A percentile compares a stretch with the other conserved stretches of the same genome.
These are phyloP conservation scores for Mesorhabditis spiculigera DNA, from an alignment of 2,888 invertebrate genomes.

Conservation along the genomic window DNA sequence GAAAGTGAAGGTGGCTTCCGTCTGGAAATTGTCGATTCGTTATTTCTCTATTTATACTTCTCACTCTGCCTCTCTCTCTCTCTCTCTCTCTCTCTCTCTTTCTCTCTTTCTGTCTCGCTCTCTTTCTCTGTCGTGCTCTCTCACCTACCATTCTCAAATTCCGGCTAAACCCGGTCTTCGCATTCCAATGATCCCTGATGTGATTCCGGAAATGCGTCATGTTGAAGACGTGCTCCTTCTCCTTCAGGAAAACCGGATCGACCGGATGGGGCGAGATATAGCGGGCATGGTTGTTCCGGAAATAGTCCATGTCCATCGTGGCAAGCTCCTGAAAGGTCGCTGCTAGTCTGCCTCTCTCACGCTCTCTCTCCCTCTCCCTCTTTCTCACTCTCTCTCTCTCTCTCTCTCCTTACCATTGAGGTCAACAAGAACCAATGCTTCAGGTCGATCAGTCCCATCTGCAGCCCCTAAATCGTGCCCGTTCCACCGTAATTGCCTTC, in stretches of 20 bases:
- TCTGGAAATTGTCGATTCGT: too few relatives aligned
- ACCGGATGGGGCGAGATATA: conserved; percentile 51
- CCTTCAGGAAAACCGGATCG: conserved; percentile 38
- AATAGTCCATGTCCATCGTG: conserved; percentile 55
- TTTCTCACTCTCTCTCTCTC: neutral
- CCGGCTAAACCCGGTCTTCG: conserved; percentile 28
- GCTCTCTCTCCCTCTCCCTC: neutral
- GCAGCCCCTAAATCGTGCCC: conserved; percentile 40
- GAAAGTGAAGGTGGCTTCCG: conserved; percentile 43
- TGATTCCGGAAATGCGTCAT: conserved; percentile 32
- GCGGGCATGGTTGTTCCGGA: conserved; percentile 58
- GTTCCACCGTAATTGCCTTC: neutral
- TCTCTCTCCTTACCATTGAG: conserved; percentile 35
- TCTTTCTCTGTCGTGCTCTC: neutral
- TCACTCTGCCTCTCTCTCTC: neutral
- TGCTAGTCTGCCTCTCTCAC: too few relatives aligned
- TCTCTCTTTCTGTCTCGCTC: too few relatives aligned
- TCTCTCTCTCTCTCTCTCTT: too few relatives aligned
- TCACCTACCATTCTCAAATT: conserved; percentile 30
- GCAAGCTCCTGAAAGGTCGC: conserved; percentile 38
- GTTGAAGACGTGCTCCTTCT: conserved; percentile 33
- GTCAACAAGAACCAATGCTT: conserved; percentile 57
- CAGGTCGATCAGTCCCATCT: conserved; percentile 57
- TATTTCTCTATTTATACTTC: too few relatives aligned
- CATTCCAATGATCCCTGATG: conserved; percentile 29